A percentile compares a stretch with the other conserved stretches of the same genome.
These are phyloP conservation scores for Aplysina aerophoba DNA, from an alignment of 37 sponge, comb jelly and placozoan species.

Conservation along the genomic window DNA sequence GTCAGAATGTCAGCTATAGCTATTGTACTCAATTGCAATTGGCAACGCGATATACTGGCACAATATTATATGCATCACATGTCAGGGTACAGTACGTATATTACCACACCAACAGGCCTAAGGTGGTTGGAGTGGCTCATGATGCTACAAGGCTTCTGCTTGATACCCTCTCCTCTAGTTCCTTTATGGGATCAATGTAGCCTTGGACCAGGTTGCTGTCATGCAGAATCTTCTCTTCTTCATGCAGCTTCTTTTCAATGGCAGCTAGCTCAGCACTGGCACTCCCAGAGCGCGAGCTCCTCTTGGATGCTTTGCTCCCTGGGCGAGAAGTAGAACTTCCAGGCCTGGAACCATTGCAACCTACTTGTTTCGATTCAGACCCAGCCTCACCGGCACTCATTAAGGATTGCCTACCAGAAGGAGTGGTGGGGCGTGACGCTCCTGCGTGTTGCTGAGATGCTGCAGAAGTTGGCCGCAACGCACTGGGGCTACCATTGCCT, in stretches of 20 bases:
- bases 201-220: slow-evolving; percentile 76
- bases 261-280: too few species aligned
- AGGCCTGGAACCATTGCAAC: too few species aligned
- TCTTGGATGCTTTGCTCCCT: neutral
- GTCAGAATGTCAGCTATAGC: too few species aligned
- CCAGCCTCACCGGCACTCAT: neutral
- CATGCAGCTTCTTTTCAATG: slow-evolving; percentile 10
- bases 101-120: too few species aligned
- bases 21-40: too few species aligned
- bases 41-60: too few species aligned
- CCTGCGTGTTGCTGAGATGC: neutral
- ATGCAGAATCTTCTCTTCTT: slow-evolving; percentile 51
- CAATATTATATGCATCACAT: too few species aligned
- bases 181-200: slow-evolving; percentile 15
- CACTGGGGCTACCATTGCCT: neutral
- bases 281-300: neutral
- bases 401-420: neutral
- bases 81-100: too few species aligned
- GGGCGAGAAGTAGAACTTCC: too few species aligned
- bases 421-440: neutral
- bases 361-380: neutral
- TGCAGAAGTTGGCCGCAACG: neutral
- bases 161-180: neutral
- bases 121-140: too few species aligned
- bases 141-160: neutral